Base-by-base conservation (phyloP, 1,140 invertebrate genomes). In the Berghia stephanieae region DNA sequence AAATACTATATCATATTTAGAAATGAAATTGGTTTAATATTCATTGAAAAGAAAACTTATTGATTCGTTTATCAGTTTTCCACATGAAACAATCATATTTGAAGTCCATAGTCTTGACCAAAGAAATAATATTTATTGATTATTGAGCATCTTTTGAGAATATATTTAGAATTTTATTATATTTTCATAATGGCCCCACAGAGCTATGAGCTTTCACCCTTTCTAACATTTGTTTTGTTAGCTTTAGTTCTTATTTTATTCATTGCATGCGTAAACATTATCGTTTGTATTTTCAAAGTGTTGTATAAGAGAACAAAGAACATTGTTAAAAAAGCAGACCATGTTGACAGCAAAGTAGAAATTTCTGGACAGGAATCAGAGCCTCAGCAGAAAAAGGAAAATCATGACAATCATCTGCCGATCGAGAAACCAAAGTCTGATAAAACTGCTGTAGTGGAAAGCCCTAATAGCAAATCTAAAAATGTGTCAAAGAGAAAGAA, bases 151-250 rank as follows among this genome's bases (percentile, higher is more conserved):
- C n/a, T n/a, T 46, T 49, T 24, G 31, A 5, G 6, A 27, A 40
- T 68, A 40, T 40, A 68, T 68, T 1, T 10, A 42, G 6, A 40
- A 21, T 31, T 68, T 40, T n/a, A 42, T 31, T 68, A n/a, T 68
- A 31, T 34, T 31, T 24, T 18, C 38, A 73, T 42, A 63, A 73
- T 77, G 68, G 66, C 42, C 43, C 71, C 76, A 21, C 79, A 78
- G 42, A 78, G n/a, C 27, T 80, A 78, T 70, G 68, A 80, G 34
- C 43, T 80, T 60, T 18, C 78, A 43, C 44, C 75, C 10, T 46
- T 80, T 69, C 5, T 78, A 18, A 21, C 57, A 6, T 66, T 79
- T 63, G 21, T 71, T n/a, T 70, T 79, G 2, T 68, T 76, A 3
- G 46, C 72, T 46, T 36, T 78, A 4, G 49, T 43, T 46, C 3